Evolutionary conservation across 2,797 vertebrate genomes (phyloP), one percentile per base, ranked within the genome.

Genomic region (Pangasius mekongensis): DNA sequence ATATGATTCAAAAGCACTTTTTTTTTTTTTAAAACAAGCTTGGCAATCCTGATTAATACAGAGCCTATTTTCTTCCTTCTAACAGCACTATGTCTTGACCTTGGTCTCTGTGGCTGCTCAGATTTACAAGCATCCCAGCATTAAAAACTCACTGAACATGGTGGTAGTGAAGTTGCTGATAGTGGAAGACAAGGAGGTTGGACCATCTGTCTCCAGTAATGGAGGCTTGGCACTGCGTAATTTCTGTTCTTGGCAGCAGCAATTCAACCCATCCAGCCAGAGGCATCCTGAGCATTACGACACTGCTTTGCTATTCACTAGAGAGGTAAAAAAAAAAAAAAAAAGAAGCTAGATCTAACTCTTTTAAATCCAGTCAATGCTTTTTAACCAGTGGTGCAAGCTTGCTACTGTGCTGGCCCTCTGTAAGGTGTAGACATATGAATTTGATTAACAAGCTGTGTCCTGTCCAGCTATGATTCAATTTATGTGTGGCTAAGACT

Each of bases 241-340:
- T 95, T 99, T 99, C 96, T 99, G 98, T 92, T 96, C 92, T 90
- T 99, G 99, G 99, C 99, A 99, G 91, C 97, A 97, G 88, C 92
- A 69, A n/a, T 97, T 98, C 94, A 99, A 99, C 92, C 96, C 97
- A 0, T 91, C 94, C 0, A 99, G 97, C 0, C 98, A 98, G 92
- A 94, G 98, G 64, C 96, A 98, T 86, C 96, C 97, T 0, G 97
- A 98, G 91, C 99, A 99, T 93, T 99, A 97, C 0, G 99, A 99
- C 94, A 99, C 98, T 0, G 98, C 99, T 66, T 94, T 99, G 89
- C 96, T 99, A 64, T 97, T 99, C 94, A 99, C 98, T 33, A 96
- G 97, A 96, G 96, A 98, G 98, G 99, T 99, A 36, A 36, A 36
- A 36, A 36, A 36, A 36, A 36, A 36, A 43, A 77, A 86, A 93